A percentile compares a stretch with the other conserved stretches of the same genome.
Conservation (phyloP, 2,113 vertebrate genomes). For the Hippocampus guttulatus region DNA sequence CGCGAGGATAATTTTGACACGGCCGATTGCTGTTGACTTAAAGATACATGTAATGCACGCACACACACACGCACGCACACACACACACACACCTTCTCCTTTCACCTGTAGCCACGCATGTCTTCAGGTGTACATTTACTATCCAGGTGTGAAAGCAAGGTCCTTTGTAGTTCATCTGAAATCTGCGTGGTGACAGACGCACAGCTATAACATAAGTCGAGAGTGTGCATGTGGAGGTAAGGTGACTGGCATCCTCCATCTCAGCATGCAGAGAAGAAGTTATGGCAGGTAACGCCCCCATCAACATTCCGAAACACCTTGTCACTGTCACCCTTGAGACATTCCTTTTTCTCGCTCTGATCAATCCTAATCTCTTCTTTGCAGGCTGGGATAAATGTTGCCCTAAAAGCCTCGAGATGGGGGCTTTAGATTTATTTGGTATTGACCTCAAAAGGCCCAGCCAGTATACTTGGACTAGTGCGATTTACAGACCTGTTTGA, state of each 20-base stretch:
- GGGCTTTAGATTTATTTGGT: slow-evolving; percentile 8
- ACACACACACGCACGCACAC: slow-evolving; percentile 19
- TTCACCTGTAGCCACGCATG: slow-evolving; percentile 4
- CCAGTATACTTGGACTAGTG: background rate
- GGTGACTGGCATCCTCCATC: slow-evolving; percentile 28
- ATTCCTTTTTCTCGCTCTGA: slow-evolving; percentile 8
- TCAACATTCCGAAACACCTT: slow-evolving; percentile 39
- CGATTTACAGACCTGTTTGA: slow-evolving; percentile 1
- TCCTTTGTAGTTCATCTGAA: slow-evolving; percentile 33
- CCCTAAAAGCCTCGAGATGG: background rate
- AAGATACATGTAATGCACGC: slow-evolving; percentile 52
- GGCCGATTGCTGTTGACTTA: slow-evolving; percentile 36
- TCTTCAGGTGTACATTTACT: slow-evolving; percentile 19
- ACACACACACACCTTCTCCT: slow-evolving; percentile 1
- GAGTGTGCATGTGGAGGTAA: slow-evolving; percentile 12
- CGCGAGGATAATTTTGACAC: slow-evolving; percentile 59
- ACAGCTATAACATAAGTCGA: slow-evolving; percentile 10
- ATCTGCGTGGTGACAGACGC: slow-evolving; percentile 51
- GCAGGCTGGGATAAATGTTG: slow-evolving; percentile 2
- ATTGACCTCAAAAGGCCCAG: background rate
- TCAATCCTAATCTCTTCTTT: slow-evolving; percentile 41
- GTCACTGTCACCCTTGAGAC: slow-evolving; percentile 42
- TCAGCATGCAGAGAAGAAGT: slow-evolving; percentile 37
- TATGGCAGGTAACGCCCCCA: slow-evolving; percentile 37
- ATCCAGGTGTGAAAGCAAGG: slow-evolving; percentile 62